Evolutionary conservation across 2,888 invertebrate genomes (phyloP).

Genomic region (Oscheius sp.): DNA sequence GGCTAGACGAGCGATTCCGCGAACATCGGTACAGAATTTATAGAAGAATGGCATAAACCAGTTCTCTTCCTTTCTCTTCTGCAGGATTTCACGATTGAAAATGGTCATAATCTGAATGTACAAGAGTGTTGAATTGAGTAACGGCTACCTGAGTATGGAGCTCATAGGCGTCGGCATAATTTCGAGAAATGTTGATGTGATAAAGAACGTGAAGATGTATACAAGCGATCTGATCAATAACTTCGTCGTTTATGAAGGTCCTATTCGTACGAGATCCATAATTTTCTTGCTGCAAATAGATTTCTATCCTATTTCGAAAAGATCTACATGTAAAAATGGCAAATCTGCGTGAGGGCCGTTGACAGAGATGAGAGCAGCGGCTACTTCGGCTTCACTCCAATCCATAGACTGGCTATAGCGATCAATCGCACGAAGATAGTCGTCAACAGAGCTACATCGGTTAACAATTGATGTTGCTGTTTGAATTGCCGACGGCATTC

Average conservation of each 20-base stretch:
- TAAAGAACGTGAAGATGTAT: constrained; percentile 63
- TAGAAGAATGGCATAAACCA: constrained; percentile 97
- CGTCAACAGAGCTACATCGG: constrained; percentile 28
- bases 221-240: constrained; percentile 57
- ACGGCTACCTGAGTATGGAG: constrained; percentile 58
- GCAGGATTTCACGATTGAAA: constrained; percentile 80
- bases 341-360: constrained; percentile 48
- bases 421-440: constrained; percentile 55
- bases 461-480: constrained; percentile 8
- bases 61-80: constrained; percentile 89
- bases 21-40: constrained; percentile 86
- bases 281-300: constrained; percentile 42
- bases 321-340: constrained; percentile 56
- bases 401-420: constrained; percentile 42
- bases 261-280: constrained; percentile 51
- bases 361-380: constrained; percentile 53
- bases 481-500: constrained; percentile 1
- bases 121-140: neutral
- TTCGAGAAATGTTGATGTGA: constrained; percentile 48
- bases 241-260: constrained; percentile 53
- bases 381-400: constrained; percentile 54
- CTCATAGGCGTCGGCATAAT: constrained; percentile 55
- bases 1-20: constrained; percentile 79
- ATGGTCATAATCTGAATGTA: constrained; percentile 61
- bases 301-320: neutral